Evolutionary conservation across 2,888 invertebrate species (phyloP).

Genomic region (Tetranychus piercei): DNA sequence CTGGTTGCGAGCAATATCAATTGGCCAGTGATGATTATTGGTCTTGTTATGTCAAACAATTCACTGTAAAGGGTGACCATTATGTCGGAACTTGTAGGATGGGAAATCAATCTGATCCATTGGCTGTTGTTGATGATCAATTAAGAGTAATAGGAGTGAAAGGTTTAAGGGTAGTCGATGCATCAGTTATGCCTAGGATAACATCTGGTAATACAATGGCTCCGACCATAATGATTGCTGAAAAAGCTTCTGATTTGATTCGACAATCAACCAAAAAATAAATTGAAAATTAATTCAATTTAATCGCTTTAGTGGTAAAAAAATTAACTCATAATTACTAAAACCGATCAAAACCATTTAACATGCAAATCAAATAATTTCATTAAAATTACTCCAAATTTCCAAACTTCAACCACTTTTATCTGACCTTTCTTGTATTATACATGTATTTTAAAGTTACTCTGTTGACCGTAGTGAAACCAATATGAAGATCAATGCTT

Average conservation of each 20-base stretch:
- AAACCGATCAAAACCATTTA: background rate
- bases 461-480: no score
- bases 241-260: background rate
- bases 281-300: background rate
- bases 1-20: background rate
- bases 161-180: constrained; percentile 6
- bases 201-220: background rate
- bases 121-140: background rate
- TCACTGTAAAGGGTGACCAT: background rate
- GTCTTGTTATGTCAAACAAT: constrained; percentile 1
- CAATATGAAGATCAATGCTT: no score
- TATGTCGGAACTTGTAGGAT: constrained; percentile 8
- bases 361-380: no score
- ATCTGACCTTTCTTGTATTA: no score
- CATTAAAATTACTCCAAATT: no score
- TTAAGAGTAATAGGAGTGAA: background rate
- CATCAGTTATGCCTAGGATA: constrained; percentile 3
- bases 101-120: background rate
- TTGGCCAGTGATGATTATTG: background rate
- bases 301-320: background rate
- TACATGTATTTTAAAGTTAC: no score
- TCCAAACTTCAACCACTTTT: no score
- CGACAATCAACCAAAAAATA: background rate
- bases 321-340: background rate
- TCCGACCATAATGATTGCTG: background rate